A percentile compares a stretch with the other conserved stretches of the same genome.
Evolutionary conservation across 2,888 invertebrate species (phyloP).

Genomic region (Cataglyphis cursor): DNA sequence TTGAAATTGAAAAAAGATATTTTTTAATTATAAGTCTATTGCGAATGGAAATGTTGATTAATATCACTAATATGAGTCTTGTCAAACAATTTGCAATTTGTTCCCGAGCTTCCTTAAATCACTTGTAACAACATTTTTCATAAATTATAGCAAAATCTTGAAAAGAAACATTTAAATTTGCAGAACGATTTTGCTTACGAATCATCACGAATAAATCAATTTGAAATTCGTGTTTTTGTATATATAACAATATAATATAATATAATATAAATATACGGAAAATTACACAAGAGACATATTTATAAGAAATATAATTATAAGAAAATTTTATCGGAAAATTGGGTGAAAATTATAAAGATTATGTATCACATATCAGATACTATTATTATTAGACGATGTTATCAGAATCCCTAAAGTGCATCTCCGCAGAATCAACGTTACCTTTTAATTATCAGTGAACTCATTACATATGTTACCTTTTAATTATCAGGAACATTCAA

Average conservation of each 20-base stretch:
- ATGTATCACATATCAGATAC: background rate
- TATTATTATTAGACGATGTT: background rate
- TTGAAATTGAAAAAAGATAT: conserved; percentile 33
- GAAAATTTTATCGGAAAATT: background rate
- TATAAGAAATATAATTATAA: no score
- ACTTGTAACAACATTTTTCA: background rate
- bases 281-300: background rate
- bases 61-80: background rate
- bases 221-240: background rate
- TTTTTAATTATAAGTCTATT: background rate
- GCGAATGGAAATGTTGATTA: conserved; percentile 1
- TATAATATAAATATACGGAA: background rate
- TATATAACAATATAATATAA: background rate
- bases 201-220: background rate
- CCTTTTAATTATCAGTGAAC: conserved; percentile 14
- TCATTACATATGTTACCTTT: conserved; percentile 40
- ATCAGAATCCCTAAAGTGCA: background rate
- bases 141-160: background rate
- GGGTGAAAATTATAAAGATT: background rate
- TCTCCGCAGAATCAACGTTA: conserved; percentile 26
- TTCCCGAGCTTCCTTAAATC: background rate
- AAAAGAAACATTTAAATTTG: background rate
- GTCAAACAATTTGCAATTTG: background rate
- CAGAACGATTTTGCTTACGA: background rate
- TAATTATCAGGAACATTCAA: conserved; percentile 31